phyloP scores from a whole-genome alignment of 1,140 invertebrate species.

The Ceratosolen fusciceps region DNA sequence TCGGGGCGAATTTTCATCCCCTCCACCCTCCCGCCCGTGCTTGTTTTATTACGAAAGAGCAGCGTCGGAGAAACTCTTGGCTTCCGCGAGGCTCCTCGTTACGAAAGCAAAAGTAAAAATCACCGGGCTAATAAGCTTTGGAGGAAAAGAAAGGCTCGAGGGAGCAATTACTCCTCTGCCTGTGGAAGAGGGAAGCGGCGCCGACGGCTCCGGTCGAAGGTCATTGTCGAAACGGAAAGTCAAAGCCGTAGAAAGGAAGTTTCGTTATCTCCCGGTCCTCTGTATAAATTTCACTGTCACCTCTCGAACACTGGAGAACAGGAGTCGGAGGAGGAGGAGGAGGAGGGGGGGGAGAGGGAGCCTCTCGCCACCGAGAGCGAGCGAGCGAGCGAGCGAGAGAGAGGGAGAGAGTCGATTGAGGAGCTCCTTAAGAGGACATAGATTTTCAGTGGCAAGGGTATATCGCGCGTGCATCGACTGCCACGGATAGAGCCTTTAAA shows the following conservation, averaged over 20 bases:
- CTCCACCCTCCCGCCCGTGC: too few species aligned
- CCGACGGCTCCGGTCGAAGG: not conserved
- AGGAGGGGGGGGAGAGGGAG: not conserved
- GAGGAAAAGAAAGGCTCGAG: slow-evolving; percentile 5
- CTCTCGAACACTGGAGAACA: not conserved
- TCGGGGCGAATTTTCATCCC: too few species aligned
- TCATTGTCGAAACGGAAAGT: slow-evolving; percentile 37
- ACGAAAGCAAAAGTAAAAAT: not conserved
- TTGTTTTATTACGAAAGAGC: too few species aligned
- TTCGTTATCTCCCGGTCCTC: not conserved
- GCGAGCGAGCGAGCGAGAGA: not conserved
- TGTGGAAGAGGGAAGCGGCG: not conserved
- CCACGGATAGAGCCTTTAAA: slow-evolving; percentile 35
- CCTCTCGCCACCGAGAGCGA: not conserved
- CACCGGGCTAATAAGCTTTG: not conserved
- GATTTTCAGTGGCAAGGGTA: slow-evolving; percentile 46
- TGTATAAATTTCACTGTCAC: slow-evolving; percentile 42
- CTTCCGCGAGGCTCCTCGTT: too few species aligned
- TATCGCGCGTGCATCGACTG: slow-evolving; percentile 33
- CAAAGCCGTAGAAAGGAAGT: not conserved
- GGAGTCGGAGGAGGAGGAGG: not conserved
- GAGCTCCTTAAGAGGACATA: slow-evolving; percentile 31
- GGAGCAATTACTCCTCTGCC: not conserved
- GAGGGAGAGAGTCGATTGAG: not conserved
- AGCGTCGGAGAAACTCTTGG: too few species aligned